A percentile compares a stretch with the other conserved stretches of the same genome.
Evolutionary conservation across 2,113 vertebrate genomes (phyloP).

Genomic region (Psittacara wagleri): DNA sequence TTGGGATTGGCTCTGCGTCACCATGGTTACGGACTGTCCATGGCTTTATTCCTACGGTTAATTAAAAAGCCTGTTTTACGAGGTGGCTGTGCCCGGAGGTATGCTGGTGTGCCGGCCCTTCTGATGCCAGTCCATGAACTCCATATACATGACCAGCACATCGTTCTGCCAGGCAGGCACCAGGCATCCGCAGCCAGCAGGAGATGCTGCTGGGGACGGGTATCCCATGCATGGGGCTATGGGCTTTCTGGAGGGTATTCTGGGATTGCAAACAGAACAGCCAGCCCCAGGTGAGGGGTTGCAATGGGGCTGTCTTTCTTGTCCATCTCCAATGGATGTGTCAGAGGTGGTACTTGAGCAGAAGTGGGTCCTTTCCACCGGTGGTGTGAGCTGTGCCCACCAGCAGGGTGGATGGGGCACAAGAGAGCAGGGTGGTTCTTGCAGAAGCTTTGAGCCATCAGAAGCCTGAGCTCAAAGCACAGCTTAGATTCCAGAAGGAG

Average conservation of each 20-base stretch:
- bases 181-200: fast-evolving
- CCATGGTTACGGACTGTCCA: conserved; percentile 63
- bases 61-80: conserved; percentile 49
- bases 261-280: background rate
- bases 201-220: background rate
- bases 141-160: fast-evolving
- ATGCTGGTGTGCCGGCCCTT: fast-evolving
- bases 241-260: fast-evolving
- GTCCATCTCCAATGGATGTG: fast-evolving
- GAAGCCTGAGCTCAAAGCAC: background rate
- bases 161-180: background rate
- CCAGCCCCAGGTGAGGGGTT: background rate
- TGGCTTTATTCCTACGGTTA: conserved; percentile 37
- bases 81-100: background rate
- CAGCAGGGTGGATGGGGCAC: fast-evolving
- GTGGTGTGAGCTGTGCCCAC: background rate
- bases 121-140: background rate
- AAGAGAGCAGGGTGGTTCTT: background rate
- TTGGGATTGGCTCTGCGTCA: conserved; percentile 48
- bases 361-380: fast-evolving
- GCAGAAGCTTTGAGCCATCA: background rate
- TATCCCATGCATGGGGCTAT: fast-evolving
- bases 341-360: background rate
- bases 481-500: background rate
- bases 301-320: fast-evolving